phyloP scores from a whole-genome alignment of 1,140 invertebrate genomes.

The Dermatophagoides farinae region DNA sequence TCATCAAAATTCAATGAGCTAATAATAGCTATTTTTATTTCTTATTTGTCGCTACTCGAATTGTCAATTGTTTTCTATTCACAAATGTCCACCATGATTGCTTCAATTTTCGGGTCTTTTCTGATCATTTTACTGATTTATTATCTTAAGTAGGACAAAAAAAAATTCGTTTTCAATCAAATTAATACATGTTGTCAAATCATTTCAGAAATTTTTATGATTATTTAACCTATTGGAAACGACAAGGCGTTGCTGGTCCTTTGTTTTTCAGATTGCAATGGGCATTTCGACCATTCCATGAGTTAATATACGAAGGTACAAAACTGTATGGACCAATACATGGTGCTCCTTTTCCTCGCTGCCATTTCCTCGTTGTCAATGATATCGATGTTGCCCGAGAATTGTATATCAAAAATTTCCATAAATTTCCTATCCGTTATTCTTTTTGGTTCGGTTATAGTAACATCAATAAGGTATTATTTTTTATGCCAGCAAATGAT shows the following conservation, averaged over 20 bases:
- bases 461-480: not conserved
- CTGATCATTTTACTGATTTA: no score
- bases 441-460: not conserved
- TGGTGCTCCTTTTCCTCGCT: conserved; percentile 2
- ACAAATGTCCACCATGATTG: no score
- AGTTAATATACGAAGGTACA: not conserved
- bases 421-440: conserved; percentile 14
- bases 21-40: no score
- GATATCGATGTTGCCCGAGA: conserved; percentile 15
- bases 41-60: no score
- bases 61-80: no score
- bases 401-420: conserved; percentile 19
- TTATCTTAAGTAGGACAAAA: no score
- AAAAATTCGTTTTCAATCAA: no score
- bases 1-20: no score
- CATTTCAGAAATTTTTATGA: not conserved
- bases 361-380: conserved; percentile 5
- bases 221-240: conserved; percentile 1
- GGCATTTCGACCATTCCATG: not conserved
- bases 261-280: not conserved
- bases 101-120: no score
- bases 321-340: conserved; percentile 1
- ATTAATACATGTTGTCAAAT: no score
- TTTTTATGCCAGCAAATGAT: conserved; percentile 7
- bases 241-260: not conserved